Base-by-base conservation (phyloP, 2,888 invertebrate genomes). In the Eristalis pertinax region DNA sequence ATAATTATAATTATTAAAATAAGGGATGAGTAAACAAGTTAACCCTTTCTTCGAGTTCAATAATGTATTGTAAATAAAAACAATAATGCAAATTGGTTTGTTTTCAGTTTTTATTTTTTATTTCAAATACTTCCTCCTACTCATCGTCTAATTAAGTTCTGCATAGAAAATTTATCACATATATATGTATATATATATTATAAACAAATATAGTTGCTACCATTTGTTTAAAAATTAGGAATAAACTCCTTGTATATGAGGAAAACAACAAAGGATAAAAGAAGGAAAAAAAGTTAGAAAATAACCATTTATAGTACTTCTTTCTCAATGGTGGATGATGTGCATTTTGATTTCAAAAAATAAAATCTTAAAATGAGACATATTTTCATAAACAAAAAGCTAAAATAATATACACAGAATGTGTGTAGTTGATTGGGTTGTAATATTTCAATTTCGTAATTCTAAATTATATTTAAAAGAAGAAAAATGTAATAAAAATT, bases 91-190 rank as follows among this genome's bases (percentile, higher is more conserved):
- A 82, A 50, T 70, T 58, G 38, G 58, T 85, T 83, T 32, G 32
- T 82, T 86, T 77, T 69, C 81, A 68, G 35, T 75, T 68, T 81
- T 56, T n/a, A 69, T 69, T 56, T 65, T 35, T 24, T n/a, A 67
- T 43, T 77, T 56, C 50, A 29, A 60, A 38, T 68, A 32, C 32
- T 67, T 72, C 65, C 58, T 78, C 70, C 32, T 58, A 38, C 41
- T 80, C 22, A 73, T 77, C 67, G 64, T 67, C 60, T 80, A 70
- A 64, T 41, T 76, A 69, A 76, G 81, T 72, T 77, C 26, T 73
- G 72, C 58, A 81, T 81, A 85, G 56, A 85, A 85, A 85, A 77
- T 85, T 64, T 84, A 81, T 81, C 85, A 85, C 82, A 81, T 77
- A 68, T 84, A 68, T 68, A 7, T 69, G 1, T 58, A 29, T 56